Percentiles rank a stretch among this genome's conserved stretches.
Evolutionary conservation across 2,113 vertebrate species (phyloP).

Genomic region (Ciconia stormi): DNA sequence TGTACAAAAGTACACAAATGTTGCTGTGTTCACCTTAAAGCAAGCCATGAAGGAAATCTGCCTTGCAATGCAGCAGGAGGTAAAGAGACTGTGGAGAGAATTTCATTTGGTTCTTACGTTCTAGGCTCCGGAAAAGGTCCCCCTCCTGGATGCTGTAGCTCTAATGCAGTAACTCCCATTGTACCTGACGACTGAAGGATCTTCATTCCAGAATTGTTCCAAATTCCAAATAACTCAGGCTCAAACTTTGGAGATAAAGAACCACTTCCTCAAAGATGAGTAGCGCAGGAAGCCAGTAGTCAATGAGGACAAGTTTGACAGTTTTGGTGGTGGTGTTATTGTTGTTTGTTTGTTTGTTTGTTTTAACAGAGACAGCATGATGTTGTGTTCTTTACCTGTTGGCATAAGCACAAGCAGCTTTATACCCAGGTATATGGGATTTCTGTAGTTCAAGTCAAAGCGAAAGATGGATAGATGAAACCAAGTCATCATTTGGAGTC

Average conservation of each 20-base stretch:
- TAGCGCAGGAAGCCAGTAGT: not conserved
- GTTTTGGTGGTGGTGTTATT: not conserved
- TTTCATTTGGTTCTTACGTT: not conserved
- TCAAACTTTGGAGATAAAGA: not conserved
- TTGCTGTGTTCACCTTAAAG: not conserved
- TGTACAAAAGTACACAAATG: not conserved
- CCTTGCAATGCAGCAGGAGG: not conserved
- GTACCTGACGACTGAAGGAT: not conserved
- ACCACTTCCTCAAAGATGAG: not conserved
- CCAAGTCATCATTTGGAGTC: not conserved
- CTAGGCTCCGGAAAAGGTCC: not conserved
- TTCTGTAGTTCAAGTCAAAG: not conserved
- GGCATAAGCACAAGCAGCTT: not conserved
- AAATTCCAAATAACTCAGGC: not conserved
- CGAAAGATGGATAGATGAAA: not conserved
- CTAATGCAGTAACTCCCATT: not conserved
- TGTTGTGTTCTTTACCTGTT: not conserved
- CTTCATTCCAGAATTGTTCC: not conserved
- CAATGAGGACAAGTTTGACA: not conserved
- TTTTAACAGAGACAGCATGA: not conserved
- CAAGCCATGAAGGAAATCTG: not conserved
- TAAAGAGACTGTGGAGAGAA: not conserved
- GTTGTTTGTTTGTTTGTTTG: not conserved
- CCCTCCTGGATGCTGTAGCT: not conserved
- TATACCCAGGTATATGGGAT: not conserved